phyloP scores from a whole-genome alignment of 1,140 invertebrate genomes.

The Cheumatopsyche charites region DNA sequence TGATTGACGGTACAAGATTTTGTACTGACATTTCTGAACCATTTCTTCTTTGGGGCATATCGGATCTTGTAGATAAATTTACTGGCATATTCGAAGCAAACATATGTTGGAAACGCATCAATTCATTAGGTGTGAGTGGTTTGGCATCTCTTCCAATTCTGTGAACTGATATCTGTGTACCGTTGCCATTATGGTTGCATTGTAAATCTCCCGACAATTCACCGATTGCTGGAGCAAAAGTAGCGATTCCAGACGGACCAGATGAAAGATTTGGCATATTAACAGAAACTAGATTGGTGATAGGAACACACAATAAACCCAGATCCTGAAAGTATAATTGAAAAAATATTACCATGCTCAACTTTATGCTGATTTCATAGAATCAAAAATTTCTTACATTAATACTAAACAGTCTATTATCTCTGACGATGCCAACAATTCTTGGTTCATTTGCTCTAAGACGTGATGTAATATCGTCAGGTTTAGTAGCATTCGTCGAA shows the following conservation, averaged over 20 bases:
- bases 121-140: constrained; percentile 54
- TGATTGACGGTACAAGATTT: constrained; percentile 35
- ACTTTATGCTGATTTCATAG: no score
- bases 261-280: constrained; percentile 42
- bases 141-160: constrained; percentile 58
- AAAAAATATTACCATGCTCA: background rate
- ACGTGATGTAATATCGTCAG: constrained; percentile 13
- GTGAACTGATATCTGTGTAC: constrained; percentile 56
- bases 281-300: constrained; percentile 55
- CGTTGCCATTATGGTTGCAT: constrained; percentile 22
- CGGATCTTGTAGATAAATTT: background rate
- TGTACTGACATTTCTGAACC: constrained; percentile 22
- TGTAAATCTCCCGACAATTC: constrained; percentile 42
- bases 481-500: background rate
- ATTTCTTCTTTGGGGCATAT: constrained; percentile 8
- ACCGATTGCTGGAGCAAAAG: constrained; percentile 37
- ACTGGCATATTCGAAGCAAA: constrained; percentile 40
- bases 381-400: constrained; percentile 54
- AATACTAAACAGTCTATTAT: constrained; percentile 52
- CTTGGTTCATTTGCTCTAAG: constrained; percentile 34
- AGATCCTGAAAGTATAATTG: constrained; percentile 53
- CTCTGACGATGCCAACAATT: constrained; percentile 44
- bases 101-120: constrained; percentile 51
- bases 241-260: constrained; percentile 42
- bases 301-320: constrained; percentile 57